Conservation (phyloP, 2,113 vertebrate species). For the Tupaia chinensis region DNA sequence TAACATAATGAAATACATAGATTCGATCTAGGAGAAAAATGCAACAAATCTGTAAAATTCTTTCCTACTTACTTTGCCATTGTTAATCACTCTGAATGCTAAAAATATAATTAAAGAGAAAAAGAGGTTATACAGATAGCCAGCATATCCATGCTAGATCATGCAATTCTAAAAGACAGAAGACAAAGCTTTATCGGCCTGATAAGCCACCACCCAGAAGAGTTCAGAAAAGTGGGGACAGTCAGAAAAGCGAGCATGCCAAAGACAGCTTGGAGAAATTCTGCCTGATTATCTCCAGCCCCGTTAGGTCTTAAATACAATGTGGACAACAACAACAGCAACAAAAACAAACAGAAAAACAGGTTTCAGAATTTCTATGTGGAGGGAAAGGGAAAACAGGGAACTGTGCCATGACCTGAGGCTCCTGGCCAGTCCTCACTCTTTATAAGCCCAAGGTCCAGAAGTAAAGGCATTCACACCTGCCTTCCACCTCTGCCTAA, state of each 20-base stretch:
- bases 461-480: background rate
- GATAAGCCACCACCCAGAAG: background rate
- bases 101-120: slow-evolving; percentile 81
- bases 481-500: background rate
- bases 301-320: background rate
- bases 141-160: slow-evolving; percentile 28
- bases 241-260: background rate
- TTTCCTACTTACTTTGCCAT: slow-evolving; percentile 81
- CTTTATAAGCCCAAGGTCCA: background rate
- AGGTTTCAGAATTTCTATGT: background rate
- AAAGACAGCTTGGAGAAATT: background rate
- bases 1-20: slow-evolving; percentile 1
- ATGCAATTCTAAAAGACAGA: slow-evolving; percentile 59
- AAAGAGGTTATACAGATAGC: slow-evolving; percentile 69
- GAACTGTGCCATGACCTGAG: too few species aligned
- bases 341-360: background rate
- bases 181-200: background rate
- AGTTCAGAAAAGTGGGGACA: background rate
- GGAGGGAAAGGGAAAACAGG: background rate
- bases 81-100: slow-evolving; percentile 81
- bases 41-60: slow-evolving; percentile 66
- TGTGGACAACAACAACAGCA: background rate
- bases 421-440: background rate
- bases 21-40: slow-evolving; percentile 52
- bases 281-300: background rate